Evolutionary conservation across 2,888 invertebrate species (phyloP).

Genomic region (Cataglyphis altisquamis): DNA sequence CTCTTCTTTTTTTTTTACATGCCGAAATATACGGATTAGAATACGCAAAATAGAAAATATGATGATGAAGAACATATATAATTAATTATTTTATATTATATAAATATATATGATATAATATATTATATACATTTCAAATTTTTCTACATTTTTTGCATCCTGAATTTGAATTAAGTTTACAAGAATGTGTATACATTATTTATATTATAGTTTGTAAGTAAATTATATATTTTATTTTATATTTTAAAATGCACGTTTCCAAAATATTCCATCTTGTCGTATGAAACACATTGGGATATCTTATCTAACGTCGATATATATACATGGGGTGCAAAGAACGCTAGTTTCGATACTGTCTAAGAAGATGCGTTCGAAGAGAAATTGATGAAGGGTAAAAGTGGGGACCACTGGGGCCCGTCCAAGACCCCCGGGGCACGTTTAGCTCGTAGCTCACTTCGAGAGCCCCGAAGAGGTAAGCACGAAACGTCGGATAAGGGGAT

Average conservation of each 20-base stretch:
- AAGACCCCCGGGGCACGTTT: conserved; percentile 71
- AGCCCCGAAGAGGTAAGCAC: conserved; percentile 64
- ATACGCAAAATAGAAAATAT: neutral
- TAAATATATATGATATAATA: too few relatives aligned
- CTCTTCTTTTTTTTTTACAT: conserved; percentile 12
- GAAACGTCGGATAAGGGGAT: conserved; percentile 59
- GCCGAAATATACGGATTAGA: conserved; percentile 12
- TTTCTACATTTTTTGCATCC: neutral
- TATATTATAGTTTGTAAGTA: neutral
- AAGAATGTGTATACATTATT: neutral
- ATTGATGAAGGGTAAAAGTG: conserved; percentile 74
- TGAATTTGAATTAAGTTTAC: neutral
- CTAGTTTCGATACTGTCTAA: conserved; percentile 61
- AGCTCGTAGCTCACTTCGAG: conserved; percentile 71
- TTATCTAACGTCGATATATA: neutral
- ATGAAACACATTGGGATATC: neutral
- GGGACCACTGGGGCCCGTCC: conserved; percentile 57
- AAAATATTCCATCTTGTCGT: neutral
- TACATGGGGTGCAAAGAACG: conserved; percentile 5
- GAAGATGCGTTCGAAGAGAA: conserved; percentile 67
- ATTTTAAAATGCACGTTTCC: neutral
- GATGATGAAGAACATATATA: neutral
- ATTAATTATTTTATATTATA: neutral
- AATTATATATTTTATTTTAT: neutral
- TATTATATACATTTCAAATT: neutral